Conservation (phyloP, 2,888 invertebrate genomes). For the Drosophila mettleri region DNA sequence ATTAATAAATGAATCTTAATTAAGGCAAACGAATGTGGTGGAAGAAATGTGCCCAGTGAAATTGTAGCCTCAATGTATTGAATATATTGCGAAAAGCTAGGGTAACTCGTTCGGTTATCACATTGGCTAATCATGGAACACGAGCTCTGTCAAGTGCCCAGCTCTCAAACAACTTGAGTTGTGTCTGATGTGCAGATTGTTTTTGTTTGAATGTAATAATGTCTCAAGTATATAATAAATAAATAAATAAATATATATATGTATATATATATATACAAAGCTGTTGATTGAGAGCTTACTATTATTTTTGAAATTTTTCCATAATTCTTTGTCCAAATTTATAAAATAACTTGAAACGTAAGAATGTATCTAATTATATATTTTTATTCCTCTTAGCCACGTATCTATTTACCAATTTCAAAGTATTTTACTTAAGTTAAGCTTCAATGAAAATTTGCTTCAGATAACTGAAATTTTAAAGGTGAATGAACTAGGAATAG, state of each 20-base stretch:
- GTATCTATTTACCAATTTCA: neutral
- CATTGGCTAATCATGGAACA: slow-evolving; percentile 34
- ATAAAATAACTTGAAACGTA: too few relatives aligned
- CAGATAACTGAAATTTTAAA: neutral
- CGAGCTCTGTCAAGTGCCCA: slow-evolving; percentile 9
- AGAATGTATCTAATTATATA: neutral
- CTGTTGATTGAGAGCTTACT: too few relatives aligned
- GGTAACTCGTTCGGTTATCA: slow-evolving; percentile 20
- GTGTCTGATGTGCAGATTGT: slow-evolving; percentile 7
- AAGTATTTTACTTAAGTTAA: neutral
- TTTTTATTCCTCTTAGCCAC: neutral
- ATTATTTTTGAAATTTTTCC: too few relatives aligned
- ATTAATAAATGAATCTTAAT: slow-evolving; percentile 45
- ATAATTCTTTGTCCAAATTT: too few relatives aligned
- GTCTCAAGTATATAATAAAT: neutral
- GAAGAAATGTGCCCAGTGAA: slow-evolving; percentile 33
- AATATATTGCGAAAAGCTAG: slow-evolving; percentile 29
- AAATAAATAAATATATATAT: too few relatives aligned
- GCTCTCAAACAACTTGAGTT: slow-evolving; percentile 11
- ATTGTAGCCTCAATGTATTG: slow-evolving; percentile 31
- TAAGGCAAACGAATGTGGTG: slow-evolving; percentile 39
- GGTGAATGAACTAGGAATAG: neutral
- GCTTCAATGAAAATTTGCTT: neutral
- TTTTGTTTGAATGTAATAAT: too few relatives aligned
- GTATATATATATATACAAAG: too few relatives aligned